A percentile compares a stretch with the other conserved stretches of the same genome.
phyloP scores from a whole-genome alignment of 2,797 vertebrate species.

The Pachyuromys duprasi region DNA sequence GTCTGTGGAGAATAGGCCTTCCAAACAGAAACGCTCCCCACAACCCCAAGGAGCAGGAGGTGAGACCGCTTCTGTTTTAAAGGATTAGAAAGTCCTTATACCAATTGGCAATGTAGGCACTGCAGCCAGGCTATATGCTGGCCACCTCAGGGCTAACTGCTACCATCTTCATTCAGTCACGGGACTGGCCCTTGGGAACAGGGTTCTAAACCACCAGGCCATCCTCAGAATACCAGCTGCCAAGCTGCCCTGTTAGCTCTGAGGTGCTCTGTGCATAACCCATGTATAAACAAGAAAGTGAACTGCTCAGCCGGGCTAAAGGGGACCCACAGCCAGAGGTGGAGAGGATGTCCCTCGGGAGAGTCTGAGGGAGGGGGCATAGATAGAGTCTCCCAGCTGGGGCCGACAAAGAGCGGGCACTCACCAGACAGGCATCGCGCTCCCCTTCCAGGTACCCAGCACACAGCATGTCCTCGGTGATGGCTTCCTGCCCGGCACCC shows the following conservation, averaged over 20 bases:
- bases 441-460: slow-evolving; percentile 81
- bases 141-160: not conserved
- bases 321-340: not conserved
- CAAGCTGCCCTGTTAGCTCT: not conserved
- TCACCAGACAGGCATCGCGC: slow-evolving; percentile 81
- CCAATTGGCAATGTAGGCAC: no score
- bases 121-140: no score
- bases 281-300: not conserved
- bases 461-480: slow-evolving; percentile 80
- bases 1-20: not conserved
- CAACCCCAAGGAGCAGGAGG: not conserved
- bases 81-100: not conserved
- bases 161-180: not conserved
- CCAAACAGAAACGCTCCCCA: not conserved
- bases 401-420: not conserved
- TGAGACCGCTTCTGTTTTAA: not conserved
- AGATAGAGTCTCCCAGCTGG: not conserved
- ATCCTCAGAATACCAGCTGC: not conserved
- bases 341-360: not conserved
- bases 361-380: not conserved
- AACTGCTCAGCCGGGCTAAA: not conserved
- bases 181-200: not conserved
- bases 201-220: not conserved
- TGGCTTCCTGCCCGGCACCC: slow-evolving; percentile 46
- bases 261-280: rapidly evolving